Base-by-base conservation (phyloP, 2,888 invertebrate species). In the Mermis nigrescens region DNA sequence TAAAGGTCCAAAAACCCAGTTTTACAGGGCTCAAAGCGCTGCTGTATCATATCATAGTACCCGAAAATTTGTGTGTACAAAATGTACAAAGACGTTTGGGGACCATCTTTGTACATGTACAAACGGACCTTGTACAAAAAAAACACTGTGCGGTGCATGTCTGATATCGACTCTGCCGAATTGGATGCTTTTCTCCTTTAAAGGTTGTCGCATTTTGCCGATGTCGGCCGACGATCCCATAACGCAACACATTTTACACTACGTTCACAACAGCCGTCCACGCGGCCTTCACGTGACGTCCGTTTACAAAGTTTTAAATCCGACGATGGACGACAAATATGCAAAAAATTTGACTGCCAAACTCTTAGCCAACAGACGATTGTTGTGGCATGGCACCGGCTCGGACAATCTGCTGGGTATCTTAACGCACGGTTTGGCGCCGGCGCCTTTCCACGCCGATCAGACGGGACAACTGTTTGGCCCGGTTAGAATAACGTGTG, bases 321-420 rank as follows among this genome's bases (percentile, higher is more conserved):
- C n/a, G n/a, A n/a, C n/a, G n/a, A n/a, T n/a, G 15, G 26, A 48
- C 26, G 51, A 48, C 12, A 24, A 55, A n/a, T n/a, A 26, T 26
- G 55, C 22, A 26, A 28, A 55, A 22, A n/a, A 3, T 7, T 55
- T 55, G 27, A 58, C 4, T 27, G 31, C 31, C 45, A 38, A 2
- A 7, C 12, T 4, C 4, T 53, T 66, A 1, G 64, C 62, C 3
- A 70, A 70, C 55, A 63, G 65, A 46, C 66, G 67, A 62, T 64
- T 69, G 55, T 68, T 79, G 48, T 79, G 77, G 76, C 79, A 79
- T 66, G 78, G 79, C 60, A 78, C 76, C 45, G 69, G 69, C 31
- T 69, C 74, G 26, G 71, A 72, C 22, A 78, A 79, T 66, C 64
- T 79, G 48, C 68, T 79, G 52, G 74, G 76, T 59, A 78, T 79